These are phyloP conservation scores for Capra hircus DNA, from an alignment of 2,113 vertebrate species.

Conservation along the genomic window DNA sequence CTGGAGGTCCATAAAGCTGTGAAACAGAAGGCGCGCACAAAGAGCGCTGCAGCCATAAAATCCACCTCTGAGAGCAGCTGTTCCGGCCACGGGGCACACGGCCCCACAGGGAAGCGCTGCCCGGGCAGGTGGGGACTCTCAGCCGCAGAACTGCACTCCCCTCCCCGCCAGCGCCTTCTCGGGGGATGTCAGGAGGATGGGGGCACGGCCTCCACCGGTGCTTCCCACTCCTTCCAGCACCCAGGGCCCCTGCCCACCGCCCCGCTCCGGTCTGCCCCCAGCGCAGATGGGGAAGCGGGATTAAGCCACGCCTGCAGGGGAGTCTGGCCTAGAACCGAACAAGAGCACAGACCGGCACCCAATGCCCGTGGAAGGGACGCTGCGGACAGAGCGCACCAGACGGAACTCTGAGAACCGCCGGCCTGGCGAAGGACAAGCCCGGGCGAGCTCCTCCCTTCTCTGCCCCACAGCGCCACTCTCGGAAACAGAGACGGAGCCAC, in stretches of 20 bases:
- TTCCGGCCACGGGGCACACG: rapidly evolving
- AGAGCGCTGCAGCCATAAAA: rapidly evolving
- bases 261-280: neutral
- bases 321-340: neutral
- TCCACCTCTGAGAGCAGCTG: rapidly evolving
- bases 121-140: rapidly evolving
- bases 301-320: rapidly evolving
- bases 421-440: neutral
- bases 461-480: rapidly evolving
- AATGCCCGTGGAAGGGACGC: rapidly evolving
- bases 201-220: rapidly evolving
- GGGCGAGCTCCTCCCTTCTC: rapidly evolving
- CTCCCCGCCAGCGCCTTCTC: rapidly evolving
- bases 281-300: too few relatives aligned
- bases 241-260: neutral
- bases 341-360: rapidly evolving
- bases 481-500: rapidly evolving
- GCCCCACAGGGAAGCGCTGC: neutral
- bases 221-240: neutral
- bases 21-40: too few relatives aligned
- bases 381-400: too few relatives aligned
- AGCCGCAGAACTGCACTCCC: rapidly evolving
- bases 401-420: rapidly evolving
- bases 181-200: rapidly evolving
- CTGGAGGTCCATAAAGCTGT: rapidly evolving